These are phyloP conservation scores for roundworm (Caenorhabditis elegans) DNA, from an alignment of 1,140 invertebrate genomes.

Conservation along the genomic window WBcel235 BX284605.5:10400501-10401000, in stretches of 20 bases:
- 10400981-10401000: not conserved
- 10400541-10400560: conserved; percentile 39
- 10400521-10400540: conserved; percentile 29
- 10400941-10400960: not conserved
- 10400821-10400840: conserved; percentile 39
- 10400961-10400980: not conserved
- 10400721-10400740: not conserved
- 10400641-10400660: conserved; percentile 48
- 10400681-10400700: conserved; percentile 49
- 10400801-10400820: conserved; percentile 36
- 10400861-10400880: not conserved
- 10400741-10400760: not conserved
- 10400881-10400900: not conserved
- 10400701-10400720: conserved; percentile 53
- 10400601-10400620: not conserved
- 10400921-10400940: not conserved
- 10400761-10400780: conserved; percentile 49
- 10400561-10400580: conserved; percentile 20
- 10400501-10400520: not conserved
- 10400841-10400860: conserved; percentile 27
- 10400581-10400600: conserved; percentile 18
- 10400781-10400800: conserved; percentile 51
- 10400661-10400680: conserved; percentile 55
- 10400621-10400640: conserved; percentile 48
- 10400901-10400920: not conserved